Evolutionary conservation across 2,113 vertebrate genomes (phyloP).

Genomic region (Anseranas semipalmata): DNA sequence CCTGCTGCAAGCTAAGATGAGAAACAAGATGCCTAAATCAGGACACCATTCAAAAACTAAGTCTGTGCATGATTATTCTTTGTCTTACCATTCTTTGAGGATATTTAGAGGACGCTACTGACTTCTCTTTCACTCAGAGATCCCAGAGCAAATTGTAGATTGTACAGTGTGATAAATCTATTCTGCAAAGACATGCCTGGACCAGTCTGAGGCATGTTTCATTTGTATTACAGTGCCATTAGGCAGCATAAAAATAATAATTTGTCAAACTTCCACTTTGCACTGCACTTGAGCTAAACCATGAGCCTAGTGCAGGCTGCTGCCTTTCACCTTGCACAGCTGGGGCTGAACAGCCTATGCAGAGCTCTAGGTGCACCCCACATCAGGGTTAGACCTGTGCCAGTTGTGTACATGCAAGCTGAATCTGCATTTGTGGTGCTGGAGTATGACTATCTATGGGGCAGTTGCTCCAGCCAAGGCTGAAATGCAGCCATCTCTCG

Average conservation of each 20-base stretch:
- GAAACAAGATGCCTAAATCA: constrained; percentile 1
- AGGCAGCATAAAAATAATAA: not conserved
- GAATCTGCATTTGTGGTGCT: not conserved
- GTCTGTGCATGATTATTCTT: constrained; percentile 15
- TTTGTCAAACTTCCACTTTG: not conserved
- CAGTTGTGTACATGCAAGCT: rapidly evolving
- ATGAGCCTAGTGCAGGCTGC: not conserved
- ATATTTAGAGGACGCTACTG: constrained; percentile 23
- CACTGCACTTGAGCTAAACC: not conserved
- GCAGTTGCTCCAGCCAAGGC: rapidly evolving
- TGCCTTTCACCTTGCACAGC: not conserved
- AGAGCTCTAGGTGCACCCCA: not conserved
- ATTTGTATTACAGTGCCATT: not conserved
- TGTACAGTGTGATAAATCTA: not conserved
- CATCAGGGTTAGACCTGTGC: not conserved
- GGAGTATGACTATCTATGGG: not conserved
- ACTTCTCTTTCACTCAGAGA: not conserved
- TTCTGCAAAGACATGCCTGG: constrained; percentile 13
- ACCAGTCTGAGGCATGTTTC: not conserved
- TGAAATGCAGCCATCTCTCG: not conserved
- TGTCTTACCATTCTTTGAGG: constrained; percentile 18
- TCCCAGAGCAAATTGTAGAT: constrained; percentile 21
- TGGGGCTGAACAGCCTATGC: not conserved
- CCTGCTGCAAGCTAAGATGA: not conserved
- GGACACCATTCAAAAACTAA: not conserved